Evolutionary conservation across 1,140 invertebrate species (phyloP).

Genomic region (Holotrichia oblita): DNA sequence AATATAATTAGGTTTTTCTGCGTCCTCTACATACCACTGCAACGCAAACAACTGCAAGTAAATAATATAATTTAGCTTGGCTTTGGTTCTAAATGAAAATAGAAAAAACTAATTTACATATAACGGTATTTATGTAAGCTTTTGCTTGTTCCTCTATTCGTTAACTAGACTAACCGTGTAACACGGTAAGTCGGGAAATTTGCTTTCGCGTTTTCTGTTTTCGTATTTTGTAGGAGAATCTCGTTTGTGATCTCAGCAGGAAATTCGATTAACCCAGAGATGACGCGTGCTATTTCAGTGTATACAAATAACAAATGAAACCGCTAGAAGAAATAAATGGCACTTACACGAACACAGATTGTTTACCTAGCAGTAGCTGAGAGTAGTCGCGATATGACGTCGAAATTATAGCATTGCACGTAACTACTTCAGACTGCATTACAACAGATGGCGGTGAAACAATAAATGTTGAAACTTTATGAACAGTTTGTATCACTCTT

Average conservation of each 20-base stretch:
- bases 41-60: too few relatives aligned
- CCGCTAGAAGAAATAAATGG: constrained; percentile 9
- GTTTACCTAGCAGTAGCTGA: neutral
- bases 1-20: too few relatives aligned
- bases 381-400: neutral
- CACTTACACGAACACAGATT: neutral
- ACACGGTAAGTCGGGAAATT: neutral
- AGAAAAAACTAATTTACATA: constrained; percentile 20
- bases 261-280: constrained; percentile 30
- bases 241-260: neutral
- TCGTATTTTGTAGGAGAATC: constrained; percentile 12
- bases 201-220: constrained; percentile 8
- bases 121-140: neutral
- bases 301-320: neutral
- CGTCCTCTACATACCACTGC: too few relatives aligned
- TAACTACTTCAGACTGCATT: neutral
- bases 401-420: neutral
- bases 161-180: neutral
- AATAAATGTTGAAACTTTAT: neutral
- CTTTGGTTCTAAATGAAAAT: too few relatives aligned
- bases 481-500: too few relatives aligned
- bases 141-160: neutral
- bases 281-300: constrained; percentile 19
- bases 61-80: too few relatives aligned
- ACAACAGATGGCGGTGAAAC: neutral